Percentiles rank a stretch among this genome's conserved stretches.
phyloP scores from a whole-genome alignment of 2,888 invertebrate genomes.

The Quadroppia sp. region DNA sequence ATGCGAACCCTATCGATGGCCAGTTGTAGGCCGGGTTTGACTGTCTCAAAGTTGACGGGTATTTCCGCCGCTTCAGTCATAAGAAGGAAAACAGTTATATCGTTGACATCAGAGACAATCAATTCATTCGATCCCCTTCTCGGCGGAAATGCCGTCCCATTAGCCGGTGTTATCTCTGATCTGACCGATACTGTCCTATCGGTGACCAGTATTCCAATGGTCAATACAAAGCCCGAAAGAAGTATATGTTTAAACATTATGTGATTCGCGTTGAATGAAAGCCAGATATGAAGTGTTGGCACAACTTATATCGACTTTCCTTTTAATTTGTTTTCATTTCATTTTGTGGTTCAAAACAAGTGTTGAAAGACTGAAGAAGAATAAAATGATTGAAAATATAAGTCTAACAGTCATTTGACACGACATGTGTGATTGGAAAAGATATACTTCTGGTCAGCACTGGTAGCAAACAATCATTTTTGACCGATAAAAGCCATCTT shows the following conservation, averaged over 20 bases:
- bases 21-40: slow-evolving; percentile 46
- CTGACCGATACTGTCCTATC: background rate
- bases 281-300: background rate
- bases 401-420: background rate
- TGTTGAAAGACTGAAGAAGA: background rate
- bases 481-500: too few species aligned
- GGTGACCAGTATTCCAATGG: background rate
- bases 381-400: background rate
- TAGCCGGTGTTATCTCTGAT: background rate
- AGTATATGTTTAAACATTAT: slow-evolving; percentile 10
- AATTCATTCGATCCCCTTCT: background rate
- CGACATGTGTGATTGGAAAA: background rate
- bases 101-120: slow-evolving; percentile 7
- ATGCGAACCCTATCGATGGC: slow-evolving; percentile 43
- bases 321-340: background rate
- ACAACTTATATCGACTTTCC: background rate
- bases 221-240: background rate
- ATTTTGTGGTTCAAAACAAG: background rate
- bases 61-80: slow-evolving; percentile 44
- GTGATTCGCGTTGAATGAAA: background rate
- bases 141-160: background rate
- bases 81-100: slow-evolving; percentile 1
- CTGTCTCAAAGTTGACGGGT: slow-evolving; percentile 42
- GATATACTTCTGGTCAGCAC: background rate
- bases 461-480: too few species aligned